A percentile compares a stretch with the other conserved stretches of the same genome.
Evolutionary conservation across 2,797 vertebrate species (phyloP).

Genomic region (Mionectes olivaceus): DNA sequence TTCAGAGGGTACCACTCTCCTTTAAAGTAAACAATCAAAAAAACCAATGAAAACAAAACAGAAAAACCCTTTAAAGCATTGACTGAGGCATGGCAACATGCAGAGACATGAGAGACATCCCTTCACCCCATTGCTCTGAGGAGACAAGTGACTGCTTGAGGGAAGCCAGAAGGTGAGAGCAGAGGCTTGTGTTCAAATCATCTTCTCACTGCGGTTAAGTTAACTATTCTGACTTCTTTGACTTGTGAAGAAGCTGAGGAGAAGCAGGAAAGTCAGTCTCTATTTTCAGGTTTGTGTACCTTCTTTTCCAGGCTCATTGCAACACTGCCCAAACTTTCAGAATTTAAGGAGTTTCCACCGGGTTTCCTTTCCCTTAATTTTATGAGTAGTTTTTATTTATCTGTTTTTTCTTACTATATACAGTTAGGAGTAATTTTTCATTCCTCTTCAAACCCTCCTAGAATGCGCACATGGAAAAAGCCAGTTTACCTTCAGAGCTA

Average conservation of each 20-base stretch:
- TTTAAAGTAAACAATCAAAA: neutral
- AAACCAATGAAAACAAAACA: neutral
- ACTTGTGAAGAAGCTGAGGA: neutral
- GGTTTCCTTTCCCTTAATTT: neutral
- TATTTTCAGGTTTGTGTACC: neutral
- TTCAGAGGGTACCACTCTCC: accelerated
- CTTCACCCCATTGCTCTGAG: neutral
- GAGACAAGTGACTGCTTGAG: neutral
- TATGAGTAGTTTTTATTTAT: neutral
- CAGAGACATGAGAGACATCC: neutral
- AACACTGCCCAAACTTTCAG: neutral
- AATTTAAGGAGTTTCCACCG: neutral
- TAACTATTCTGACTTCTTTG: neutral
- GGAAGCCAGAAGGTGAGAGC: neutral
- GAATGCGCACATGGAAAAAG: neutral
- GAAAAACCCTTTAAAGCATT: neutral
- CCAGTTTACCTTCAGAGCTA: neutral
- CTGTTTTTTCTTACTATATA: neutral
- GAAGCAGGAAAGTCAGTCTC: neutral
- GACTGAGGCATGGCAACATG: neutral
- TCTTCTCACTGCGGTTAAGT: neutral
- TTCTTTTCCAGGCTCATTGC: neutral
- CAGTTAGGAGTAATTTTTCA: neutral
- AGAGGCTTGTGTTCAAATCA: neutral
- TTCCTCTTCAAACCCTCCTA: neutral